A percentile compares a stretch with the other conserved stretches of the same genome.
phyloP scores from a whole-genome alignment of 2,797 vertebrate species.

The Poeciliopsis gracilis region DNA sequence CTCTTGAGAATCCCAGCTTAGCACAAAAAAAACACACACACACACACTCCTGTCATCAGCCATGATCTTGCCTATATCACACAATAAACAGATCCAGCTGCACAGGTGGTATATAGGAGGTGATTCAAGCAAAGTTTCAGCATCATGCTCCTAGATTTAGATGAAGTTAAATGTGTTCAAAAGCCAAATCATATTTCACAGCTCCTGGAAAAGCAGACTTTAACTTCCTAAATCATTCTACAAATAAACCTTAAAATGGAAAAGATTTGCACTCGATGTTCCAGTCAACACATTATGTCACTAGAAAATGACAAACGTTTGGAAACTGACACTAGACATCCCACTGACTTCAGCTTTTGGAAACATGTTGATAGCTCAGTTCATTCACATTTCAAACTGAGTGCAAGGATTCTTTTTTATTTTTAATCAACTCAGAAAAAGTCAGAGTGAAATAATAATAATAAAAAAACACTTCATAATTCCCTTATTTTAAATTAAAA shows the following conservation, averaged over 20 bases:
- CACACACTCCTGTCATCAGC: conserved; percentile 25
- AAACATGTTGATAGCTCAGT: neutral
- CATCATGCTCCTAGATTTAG: neutral
- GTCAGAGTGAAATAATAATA: too few relatives aligned
- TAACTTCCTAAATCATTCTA: neutral
- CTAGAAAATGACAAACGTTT: neutral
- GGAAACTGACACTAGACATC: neutral
- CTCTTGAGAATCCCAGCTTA: conserved; percentile 17
- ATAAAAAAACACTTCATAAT: neutral
- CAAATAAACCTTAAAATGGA: neutral
- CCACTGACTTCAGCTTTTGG: neutral
- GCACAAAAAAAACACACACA: conserved; percentile 2
- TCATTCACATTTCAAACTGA: neutral
- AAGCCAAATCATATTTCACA: neutral
- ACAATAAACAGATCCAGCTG: conserved; percentile 19
- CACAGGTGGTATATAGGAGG: neutral
- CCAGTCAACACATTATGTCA: neutral
- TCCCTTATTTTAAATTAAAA: neutral
- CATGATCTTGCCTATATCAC: conserved; percentile 20
- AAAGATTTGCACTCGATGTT: neutral
- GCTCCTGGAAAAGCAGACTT: neutral
- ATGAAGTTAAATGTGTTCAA: neutral
- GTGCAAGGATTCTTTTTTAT: neutral
- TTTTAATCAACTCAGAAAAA: neutral
- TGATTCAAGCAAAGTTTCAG: neutral